Evolutionary conservation across 1,140 invertebrate species (phyloP), one percentile per base, ranked within the genome.

Genomic region (Dryas iulia): DNA sequence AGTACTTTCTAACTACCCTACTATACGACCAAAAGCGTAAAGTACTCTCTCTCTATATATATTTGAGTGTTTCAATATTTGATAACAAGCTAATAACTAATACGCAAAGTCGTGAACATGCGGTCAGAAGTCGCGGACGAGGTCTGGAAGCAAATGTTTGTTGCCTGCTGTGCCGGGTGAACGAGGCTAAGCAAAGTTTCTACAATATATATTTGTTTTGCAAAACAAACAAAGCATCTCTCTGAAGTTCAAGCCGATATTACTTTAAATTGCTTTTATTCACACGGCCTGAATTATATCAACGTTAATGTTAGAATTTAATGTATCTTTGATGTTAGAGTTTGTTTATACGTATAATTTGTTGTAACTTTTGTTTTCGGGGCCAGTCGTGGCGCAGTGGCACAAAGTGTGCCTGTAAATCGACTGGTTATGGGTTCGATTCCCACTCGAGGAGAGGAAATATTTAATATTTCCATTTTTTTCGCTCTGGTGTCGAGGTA

Each of bases 131-230:
- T 14, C 52, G n/a, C 8, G 35, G 30, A 60, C 64, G 47, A 31
- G 59, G 59, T 61, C 47, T 71, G 66, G 58, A 23, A 47, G 64
- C 66, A 71, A 76, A 76, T 76, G 67, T 74, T 72, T 71, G 72
- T 65, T 64, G 69, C 71, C 69, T 70, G 56, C 72, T 72, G 74
- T 30, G 66, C 60, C 59, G 47, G 73, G 59, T 71, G 73, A 78
- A 74, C 74, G 67, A 73, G 73, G 68, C 69, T 65, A 72, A 73
- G 66, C 61, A 71, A 81, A 79, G 73, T 76, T 78, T 62, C 60
- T 64, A 52, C 71, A 47, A 18, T 21, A 67, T 68, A 68, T 72
- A 74, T 78, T 78, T 76, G 66, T 71, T 71, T 79, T 71, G 56
- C 65, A 62, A 72, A 75, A 58, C 66, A 75, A 75, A 83, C 72